Conservation (phyloP, 1,140 invertebrate species). For the Pygmarrhopalites habei region DNA sequence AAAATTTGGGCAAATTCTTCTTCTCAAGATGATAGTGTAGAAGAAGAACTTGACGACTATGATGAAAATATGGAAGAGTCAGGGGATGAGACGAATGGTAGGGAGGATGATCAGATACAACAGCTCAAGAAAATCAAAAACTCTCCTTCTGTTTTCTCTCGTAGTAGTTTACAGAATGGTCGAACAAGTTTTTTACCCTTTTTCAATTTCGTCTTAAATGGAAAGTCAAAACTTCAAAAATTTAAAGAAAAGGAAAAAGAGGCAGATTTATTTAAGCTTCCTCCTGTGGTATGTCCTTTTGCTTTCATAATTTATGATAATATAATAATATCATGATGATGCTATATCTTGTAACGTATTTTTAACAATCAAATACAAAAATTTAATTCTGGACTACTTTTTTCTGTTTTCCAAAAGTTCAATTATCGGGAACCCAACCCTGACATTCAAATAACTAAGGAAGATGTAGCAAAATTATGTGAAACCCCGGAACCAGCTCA, state of each 20-base stretch:
- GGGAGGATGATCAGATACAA: background rate
- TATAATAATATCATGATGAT: background rate
- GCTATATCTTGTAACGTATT: background rate
- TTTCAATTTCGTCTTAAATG: constrained; percentile 18
- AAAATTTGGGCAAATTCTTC: background rate
- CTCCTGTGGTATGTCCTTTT: constrained; percentile 1
- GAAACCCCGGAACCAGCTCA: constrained; percentile 27
- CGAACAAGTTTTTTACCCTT: constrained; percentile 1
- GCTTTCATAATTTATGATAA: background rate
- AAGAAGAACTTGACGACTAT: background rate
- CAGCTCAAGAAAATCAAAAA: too few species aligned
- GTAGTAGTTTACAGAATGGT: background rate
- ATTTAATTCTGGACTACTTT: too few species aligned
- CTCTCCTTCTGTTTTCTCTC: too few species aligned
- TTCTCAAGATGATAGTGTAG: background rate
- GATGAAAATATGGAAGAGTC: background rate
- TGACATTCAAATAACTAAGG: constrained; percentile 12
- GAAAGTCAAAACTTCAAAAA: constrained; percentile 4
- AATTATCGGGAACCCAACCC: too few species aligned
- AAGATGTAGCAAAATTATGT: constrained; percentile 21
- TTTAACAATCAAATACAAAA: too few species aligned
- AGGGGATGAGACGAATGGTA: background rate
- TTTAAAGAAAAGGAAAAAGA: background rate
- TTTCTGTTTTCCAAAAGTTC: too few species aligned
- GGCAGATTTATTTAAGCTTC: background rate